Conservation (phyloP, 2,888 invertebrate genomes). For the Eilema depressum region DNA sequence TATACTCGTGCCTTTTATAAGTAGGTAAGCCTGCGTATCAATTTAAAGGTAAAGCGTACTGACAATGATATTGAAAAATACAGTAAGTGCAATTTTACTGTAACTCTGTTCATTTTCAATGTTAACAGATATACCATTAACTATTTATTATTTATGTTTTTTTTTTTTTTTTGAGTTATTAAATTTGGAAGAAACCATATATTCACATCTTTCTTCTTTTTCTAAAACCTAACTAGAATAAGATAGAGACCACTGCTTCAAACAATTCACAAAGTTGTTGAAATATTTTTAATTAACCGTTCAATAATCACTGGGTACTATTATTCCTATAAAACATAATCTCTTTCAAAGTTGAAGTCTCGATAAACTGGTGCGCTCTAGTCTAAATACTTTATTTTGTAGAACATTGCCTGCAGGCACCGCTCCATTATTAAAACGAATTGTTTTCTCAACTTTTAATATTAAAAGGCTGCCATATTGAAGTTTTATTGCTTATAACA, state of each 20-base stretch:
- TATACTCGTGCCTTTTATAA: neutral
- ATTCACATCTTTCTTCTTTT: no score
- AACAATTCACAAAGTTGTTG: slow-evolving; percentile 11
- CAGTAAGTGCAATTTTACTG: no score
- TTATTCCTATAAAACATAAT: slow-evolving; percentile 58
- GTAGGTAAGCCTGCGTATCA: no score
- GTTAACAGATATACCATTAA: no score
- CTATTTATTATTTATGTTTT: no score
- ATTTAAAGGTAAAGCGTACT: no score
- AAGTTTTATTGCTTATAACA: slow-evolving; percentile 63
- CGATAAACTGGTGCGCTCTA: slow-evolving; percentile 72
- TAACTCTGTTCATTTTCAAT: no score
- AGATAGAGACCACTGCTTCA: neutral
- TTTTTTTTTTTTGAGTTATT: no score
- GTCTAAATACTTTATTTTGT: slow-evolving; percentile 79
- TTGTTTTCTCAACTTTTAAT: slow-evolving; percentile 80
- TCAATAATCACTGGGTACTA: slow-evolving; percentile 39
- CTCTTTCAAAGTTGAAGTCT: slow-evolving; percentile 65
- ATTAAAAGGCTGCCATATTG: slow-evolving; percentile 70
- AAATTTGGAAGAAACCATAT: no score
- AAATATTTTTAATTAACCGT: slow-evolving; percentile 20
- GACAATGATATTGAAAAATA: no score
- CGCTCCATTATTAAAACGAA: slow-evolving; percentile 80
- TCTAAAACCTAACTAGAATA: no score
- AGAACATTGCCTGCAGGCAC: slow-evolving; percentile 69